Evolutionary conservation across 1,140 invertebrate species (phyloP).

Genomic region (Macrocentrus cingulum): DNA sequence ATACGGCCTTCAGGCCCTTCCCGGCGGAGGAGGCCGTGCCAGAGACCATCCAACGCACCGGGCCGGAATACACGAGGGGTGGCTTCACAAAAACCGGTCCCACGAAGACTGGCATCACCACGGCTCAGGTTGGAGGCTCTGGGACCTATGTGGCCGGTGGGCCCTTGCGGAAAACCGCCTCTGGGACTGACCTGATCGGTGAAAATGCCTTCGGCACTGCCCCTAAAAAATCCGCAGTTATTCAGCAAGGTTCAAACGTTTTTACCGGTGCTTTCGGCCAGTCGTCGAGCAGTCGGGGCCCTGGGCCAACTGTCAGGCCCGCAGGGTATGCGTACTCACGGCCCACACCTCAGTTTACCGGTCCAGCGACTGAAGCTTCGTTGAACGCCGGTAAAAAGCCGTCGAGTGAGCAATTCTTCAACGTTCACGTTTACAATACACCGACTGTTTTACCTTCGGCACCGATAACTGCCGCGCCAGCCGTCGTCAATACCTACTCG

Average conservation of each 20-base stretch:
- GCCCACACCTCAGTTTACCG: slow-evolving; percentile 33
- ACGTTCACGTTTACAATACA: slow-evolving; percentile 37
- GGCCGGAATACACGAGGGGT: slow-evolving; percentile 30
- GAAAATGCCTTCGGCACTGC: slow-evolving; percentile 29
- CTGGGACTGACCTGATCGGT: slow-evolving; percentile 39
- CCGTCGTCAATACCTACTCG: slow-evolving; percentile 24
- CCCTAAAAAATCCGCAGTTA: slow-evolving; percentile 5
- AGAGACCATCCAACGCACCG: too few relatives aligned
- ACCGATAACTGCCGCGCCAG: slow-evolving; percentile 12
- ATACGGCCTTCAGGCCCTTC: slow-evolving; percentile 24
- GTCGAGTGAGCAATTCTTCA: slow-evolving; percentile 29
- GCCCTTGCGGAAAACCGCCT: slow-evolving; percentile 48
- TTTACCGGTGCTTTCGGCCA: slow-evolving; percentile 12
- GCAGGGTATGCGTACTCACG: slow-evolving; percentile 38
- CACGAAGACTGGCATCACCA: slow-evolving; percentile 52
- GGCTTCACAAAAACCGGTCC: slow-evolving; percentile 52
- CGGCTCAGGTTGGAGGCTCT: slow-evolving; percentile 49
- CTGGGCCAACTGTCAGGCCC: not conserved
- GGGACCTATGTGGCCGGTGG: slow-evolving; percentile 46
- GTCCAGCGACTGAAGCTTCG: slow-evolving; percentile 6
- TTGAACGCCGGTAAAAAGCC: not conserved
- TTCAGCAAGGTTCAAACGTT: too few relatives aligned
- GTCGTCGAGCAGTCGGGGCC: slow-evolving; percentile 17
- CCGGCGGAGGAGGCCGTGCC: too few relatives aligned
- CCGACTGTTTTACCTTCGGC: slow-evolving; percentile 21